Conservation (phyloP, 37 sponge, comb jelly and placozoan genomes). For the Petrosia ficiformis region DNA sequence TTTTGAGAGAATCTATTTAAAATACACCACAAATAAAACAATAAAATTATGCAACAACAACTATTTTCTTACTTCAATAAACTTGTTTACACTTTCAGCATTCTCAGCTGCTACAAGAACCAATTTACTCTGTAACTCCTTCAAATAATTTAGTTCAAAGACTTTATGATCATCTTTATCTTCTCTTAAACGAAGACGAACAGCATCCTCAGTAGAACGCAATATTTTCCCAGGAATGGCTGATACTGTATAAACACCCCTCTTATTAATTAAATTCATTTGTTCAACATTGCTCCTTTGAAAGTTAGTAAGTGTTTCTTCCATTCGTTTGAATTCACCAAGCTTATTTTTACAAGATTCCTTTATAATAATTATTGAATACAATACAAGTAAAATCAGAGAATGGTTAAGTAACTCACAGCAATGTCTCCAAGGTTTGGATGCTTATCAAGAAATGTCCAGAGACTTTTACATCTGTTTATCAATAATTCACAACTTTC, state of each 20-base stretch:
- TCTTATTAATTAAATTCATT: not conserved
- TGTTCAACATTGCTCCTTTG: not conserved
- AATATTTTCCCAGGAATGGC: slow-evolving; percentile 2
- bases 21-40: not conserved
- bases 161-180: not conserved
- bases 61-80: not conserved
- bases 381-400: too few species aligned
- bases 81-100: slow-evolving; percentile 2
- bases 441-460: not conserved
- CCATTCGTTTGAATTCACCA: not conserved
- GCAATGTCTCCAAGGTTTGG: not conserved
- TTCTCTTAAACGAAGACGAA: not conserved
- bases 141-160: not conserved
- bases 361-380: not conserved
- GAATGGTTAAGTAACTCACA: too few species aligned
- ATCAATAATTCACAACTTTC: slow-evolving; percentile 1
- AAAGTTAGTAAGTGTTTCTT: not conserved
- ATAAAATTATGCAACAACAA: not conserved
- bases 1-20: slow-evolving; percentile 34
- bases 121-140: slow-evolving; percentile 8
- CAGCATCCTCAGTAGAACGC: not conserved
- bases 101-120: slow-evolving; percentile 32
- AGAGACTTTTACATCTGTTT: not conserved
- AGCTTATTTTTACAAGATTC: not conserved
- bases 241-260: not conserved